Conservation (phyloP, 2,797 vertebrate genomes). For the Anguilla megastoma region DNA sequence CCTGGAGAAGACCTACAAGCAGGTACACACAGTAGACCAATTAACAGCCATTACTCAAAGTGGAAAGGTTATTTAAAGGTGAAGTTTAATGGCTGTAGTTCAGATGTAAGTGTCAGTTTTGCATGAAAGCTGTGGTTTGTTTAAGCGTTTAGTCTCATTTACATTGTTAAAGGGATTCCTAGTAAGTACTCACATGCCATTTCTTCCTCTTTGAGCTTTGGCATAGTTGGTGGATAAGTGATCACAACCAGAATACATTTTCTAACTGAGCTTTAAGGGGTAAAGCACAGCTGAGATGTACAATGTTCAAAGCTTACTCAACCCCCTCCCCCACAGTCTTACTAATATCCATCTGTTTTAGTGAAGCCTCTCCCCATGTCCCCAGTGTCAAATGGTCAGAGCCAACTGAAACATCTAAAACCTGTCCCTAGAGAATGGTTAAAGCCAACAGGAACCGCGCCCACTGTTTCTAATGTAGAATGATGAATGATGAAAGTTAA, state of each 20-base stretch:
- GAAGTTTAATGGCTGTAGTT: background rate
- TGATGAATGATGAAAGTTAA: background rate
- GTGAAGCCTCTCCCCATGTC: background rate
- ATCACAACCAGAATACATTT: background rate
- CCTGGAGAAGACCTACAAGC: slow-evolving; percentile 55
- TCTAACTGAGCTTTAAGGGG: background rate
- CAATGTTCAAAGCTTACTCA: background rate
- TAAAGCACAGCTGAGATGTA: background rate
- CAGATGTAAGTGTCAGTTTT: background rate
- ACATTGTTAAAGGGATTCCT: background rate
- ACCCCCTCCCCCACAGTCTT: background rate
- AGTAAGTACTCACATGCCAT: background rate
- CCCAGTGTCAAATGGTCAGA: background rate
- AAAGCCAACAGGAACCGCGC: background rate
- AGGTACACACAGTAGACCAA: slow-evolving; percentile 29
- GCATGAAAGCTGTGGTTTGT: background rate
- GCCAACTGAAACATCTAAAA: background rate
- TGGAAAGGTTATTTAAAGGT: background rate
- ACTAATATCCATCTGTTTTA: background rate
- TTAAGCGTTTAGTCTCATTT: background rate
- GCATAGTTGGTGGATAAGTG: background rate
- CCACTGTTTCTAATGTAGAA: background rate
- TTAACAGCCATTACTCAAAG: background rate
- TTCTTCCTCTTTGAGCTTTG: background rate
- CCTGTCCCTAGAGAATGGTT: background rate